Percentiles rank a stretch among this genome's conserved stretches.
Conservation (phyloP, 2,888 invertebrate species). For the Diaperis boleti region DNA sequence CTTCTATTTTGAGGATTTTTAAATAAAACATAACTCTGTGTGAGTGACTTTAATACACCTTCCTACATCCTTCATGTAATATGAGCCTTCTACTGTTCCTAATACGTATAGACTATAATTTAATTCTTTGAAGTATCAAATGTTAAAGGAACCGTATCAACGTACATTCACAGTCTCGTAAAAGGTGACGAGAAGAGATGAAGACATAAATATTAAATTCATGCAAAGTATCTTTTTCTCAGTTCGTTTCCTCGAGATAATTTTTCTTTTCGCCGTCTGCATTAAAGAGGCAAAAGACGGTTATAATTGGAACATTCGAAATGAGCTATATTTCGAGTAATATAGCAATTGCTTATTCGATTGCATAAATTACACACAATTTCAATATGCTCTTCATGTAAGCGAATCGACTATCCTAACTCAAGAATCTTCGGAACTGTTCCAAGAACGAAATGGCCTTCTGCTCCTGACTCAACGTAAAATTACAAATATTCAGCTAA, state of each 20-base stretch:
- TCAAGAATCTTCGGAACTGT: slow-evolving; percentile 8
- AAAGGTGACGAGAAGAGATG: neutral
- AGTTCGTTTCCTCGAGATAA: neutral
- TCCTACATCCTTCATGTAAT: neutral
- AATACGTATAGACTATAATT: neutral
- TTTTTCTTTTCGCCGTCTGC: neutral
- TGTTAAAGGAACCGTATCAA: neutral
- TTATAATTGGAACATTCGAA: slow-evolving; percentile 2
- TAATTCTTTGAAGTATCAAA: slow-evolving; percentile 3
- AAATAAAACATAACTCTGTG: neutral
- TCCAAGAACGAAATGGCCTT: slow-evolving; percentile 13
- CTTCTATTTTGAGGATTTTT: too few relatives aligned
- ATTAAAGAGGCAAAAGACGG: neutral
- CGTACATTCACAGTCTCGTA: neutral
- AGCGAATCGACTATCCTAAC: slow-evolving; percentile 23
- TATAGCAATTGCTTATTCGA: slow-evolving; percentile 27
- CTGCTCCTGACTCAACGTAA: slow-evolving; percentile 19
- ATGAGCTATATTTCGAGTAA: neutral
- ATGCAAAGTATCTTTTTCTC: neutral
- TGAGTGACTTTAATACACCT: neutral
- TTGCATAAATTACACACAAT: slow-evolving; percentile 11
- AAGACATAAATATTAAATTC: slow-evolving; percentile 1
- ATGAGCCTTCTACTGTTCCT: neutral
- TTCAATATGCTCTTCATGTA: slow-evolving; percentile 24
- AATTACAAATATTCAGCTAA: slow-evolving; percentile 31